Evolutionary conservation across 1,140 invertebrate species (phyloP), one percentile per base, ranked within the genome.

Genomic region (Sycophila sp.): DNA sequence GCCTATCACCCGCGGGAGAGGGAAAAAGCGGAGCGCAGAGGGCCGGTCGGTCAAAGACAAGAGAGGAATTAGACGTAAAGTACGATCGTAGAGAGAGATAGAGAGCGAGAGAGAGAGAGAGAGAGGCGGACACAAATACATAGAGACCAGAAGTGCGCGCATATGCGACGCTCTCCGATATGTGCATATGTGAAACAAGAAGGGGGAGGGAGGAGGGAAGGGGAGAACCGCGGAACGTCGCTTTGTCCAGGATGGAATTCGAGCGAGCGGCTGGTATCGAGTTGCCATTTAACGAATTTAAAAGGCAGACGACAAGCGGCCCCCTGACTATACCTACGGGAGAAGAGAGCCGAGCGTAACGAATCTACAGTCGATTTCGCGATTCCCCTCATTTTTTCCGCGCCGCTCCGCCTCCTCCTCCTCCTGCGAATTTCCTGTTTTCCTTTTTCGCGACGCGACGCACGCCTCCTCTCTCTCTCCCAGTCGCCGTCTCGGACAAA

Each of bases 231-330:
- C 42, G 42, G 42, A 47, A 22, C 19, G 42, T n/a, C 42, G 42
- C 42, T 47, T 47, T 47, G 42, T 47, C 7, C 42, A 22, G 17
- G 72, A 72, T 76, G 72, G 73, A 77, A 77, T 78, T 74, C 75
- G 76, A 77, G 67, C 75, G 76, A 59, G 67, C 75, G 76, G 63
- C 73, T 73, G 70, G 72, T 76, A 77, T 79, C 77, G 74, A 76
- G 75, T 36, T 65, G 64, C 59, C 53, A 68, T 62, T 58, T 64
- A 58, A 63, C 56, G 51, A 71, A 65, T 65, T 71, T 71, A 64
- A 65, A 71, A 59, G 56, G 53, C 69, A 65, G 62, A 32, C 63
- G 63, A 55, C 36, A 66, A 56, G n/a, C n/a, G n/a, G n/a, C n/a
- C 10, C 26, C 30, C 51, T 56, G 15, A 8, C 32, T 42, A 66